A percentile compares a stretch with the other conserved stretches of the same genome.
Conservation (phyloP, 2,113 vertebrate genomes). For the Microcebus ravelobensis region DNA sequence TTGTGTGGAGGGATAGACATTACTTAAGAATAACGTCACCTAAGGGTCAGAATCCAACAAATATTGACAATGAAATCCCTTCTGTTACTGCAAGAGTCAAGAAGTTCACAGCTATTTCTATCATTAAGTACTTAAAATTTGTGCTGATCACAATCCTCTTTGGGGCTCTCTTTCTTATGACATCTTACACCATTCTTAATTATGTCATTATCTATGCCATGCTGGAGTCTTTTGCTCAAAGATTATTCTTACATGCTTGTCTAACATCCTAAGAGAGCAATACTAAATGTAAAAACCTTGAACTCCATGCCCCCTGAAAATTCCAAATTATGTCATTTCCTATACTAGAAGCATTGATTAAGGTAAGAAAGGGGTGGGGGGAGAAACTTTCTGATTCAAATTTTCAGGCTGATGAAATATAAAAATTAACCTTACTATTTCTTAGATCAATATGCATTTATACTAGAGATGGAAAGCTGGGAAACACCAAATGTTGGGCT, state of each 20-base stretch:
- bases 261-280: background rate
- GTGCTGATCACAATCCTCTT: background rate
- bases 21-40: constrained; percentile 16
- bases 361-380: background rate
- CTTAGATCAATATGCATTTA: background rate
- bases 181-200: background rate
- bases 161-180: background rate
- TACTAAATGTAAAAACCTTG: background rate
- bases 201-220: background rate
- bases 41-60: background rate
- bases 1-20: background rate
- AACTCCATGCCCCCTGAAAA: background rate
- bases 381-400: background rate
- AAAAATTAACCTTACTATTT: background rate
- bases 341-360: background rate
- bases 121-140: constrained; percentile 9
- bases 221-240: background rate
- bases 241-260: background rate
- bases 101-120: background rate
- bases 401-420: background rate
- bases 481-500: background rate
- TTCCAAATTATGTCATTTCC: background rate
- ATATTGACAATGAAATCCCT: background rate
- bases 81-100: background rate
- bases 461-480: background rate